Evolutionary conservation across 1,140 invertebrate genomes (phyloP), one percentile per base, ranked within the genome.

Genomic region (Drosophila murphyi): DNA sequence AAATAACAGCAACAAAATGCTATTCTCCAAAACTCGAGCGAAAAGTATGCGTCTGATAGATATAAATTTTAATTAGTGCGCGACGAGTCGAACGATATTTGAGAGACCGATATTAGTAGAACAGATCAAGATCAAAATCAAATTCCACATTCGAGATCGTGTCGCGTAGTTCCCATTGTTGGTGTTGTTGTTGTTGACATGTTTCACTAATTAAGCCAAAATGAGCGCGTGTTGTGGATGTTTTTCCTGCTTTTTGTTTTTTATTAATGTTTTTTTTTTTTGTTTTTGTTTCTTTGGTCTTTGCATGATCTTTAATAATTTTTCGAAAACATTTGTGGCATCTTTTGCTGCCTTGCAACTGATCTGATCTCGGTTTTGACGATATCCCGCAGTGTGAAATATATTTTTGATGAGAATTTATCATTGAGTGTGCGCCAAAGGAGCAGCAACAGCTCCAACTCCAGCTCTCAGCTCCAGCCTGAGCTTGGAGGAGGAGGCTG

Each of bases 301-400:
- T 80, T 80, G 83, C 85, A 89, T 89, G 85, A 81, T 85, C 86
- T 89, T 89, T 89, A 89, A 89, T 89, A 89, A 89, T 89, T 89
- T 83, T 90, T 81, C 64, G 69, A 81, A 85, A 89, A 89, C 89
- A 85, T 85, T 89, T 88, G 75, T 82, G 70, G 72, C 72, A 65
- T 80, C 72, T 64, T 65, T 62, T 50, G 47, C 47, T 70, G 72
- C 34, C 37, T 63, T 29, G 39, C 50, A 41, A 71, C 71, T 64
- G 82, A 79, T 76, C 74, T 78, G 83, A 88, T 88, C 85, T 87
- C 47, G 51, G 32, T 69, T 73, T 47, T 52, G 81, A 77, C 82
- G 85, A 89, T 89, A 70, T 89, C 85, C 85, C 85, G 85, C 85
- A 78, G 85, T 89, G 85, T 89, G 85, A 89, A 89, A 81, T 89